Evolutionary conservation across 2,888 invertebrate species (phyloP), one percentile per base, ranked within the genome.

Genomic region (Drosophila dives): DNA sequence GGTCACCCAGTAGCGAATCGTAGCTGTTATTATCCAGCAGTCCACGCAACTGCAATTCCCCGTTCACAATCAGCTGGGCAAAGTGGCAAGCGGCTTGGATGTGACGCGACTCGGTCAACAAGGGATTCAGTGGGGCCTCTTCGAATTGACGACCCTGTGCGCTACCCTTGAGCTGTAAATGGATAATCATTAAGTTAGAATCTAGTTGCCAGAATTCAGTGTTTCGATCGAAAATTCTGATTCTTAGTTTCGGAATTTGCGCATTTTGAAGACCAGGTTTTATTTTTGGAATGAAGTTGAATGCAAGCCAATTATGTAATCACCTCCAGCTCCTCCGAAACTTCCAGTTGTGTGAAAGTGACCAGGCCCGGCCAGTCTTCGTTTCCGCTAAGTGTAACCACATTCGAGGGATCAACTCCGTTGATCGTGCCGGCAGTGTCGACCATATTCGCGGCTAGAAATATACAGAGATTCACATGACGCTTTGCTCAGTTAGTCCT

Each of bases 261-360:
- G 20, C 12, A 42, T 42, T 49, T 23, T 26, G 23, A 17, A 23
- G 15, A 23, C 26, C 2, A 1, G 8, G 4, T 26, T 26, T 15
- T 0, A 2, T 23, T 26, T 11, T 49, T 29, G 17, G 10, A n/a
- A 26, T 49, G 15, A 11, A 29, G 17, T 29, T 11, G 3, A 36
- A 2, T 61, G n/a, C n/a, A 15, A n/a, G n/a, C 17, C 0, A 15
- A 45, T 11, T 17, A 12, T 33, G 7, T 2, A n/a, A 17, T 32
- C 55, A 95, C 95, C 88, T 94, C 91, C 6, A 95, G 86, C 53
- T 82, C 89, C 81, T 94, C 94, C 0, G 93, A 92, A 0, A 95
- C 92, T 84, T 93, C 93, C 49, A 95, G 90, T 77, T 94, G 91
- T 15, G 93, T 92, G 72, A 95, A 95, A 0, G 93, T 94, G 6